Conservation (phyloP, 2,888 invertebrate genomes). For the Diachrysia chrysitis region DNA sequence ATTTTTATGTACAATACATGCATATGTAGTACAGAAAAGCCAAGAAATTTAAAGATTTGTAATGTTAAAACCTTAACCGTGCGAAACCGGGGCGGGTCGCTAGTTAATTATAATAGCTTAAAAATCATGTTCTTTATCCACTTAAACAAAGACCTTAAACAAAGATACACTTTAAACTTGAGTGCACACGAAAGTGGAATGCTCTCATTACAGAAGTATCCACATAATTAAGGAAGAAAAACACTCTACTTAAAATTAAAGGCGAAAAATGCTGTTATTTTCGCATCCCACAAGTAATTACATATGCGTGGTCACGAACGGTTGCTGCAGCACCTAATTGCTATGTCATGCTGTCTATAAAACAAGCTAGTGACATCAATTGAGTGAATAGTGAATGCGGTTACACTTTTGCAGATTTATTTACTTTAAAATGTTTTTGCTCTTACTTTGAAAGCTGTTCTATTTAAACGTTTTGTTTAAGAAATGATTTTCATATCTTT, state of each 20-base stretch:
- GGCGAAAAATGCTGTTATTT: slow-evolving; percentile 44
- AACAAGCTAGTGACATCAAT: slow-evolving; percentile 53
- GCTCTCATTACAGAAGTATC: neutral
- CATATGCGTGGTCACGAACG: slow-evolving; percentile 50
- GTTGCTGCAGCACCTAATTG: slow-evolving; percentile 51
- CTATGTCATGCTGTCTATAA: slow-evolving; percentile 57
- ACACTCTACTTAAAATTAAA: slow-evolving; percentile 14
- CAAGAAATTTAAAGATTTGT: too few relatives aligned
- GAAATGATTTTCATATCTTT: neutral
- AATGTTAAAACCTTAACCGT: too few relatives aligned
- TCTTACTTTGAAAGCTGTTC: neutral
- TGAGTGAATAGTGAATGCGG: slow-evolving; percentile 11
- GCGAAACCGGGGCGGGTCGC: too few relatives aligned
- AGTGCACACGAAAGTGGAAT: slow-evolving; percentile 1
- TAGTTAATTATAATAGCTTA: slow-evolving; percentile 3
- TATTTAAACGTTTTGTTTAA: neutral
- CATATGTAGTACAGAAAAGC: too few relatives aligned
- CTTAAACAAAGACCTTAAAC: slow-evolving; percentile 8
- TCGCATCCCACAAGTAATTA: slow-evolving; percentile 44
- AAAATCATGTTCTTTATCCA: slow-evolving; percentile 1
- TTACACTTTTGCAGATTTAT: slow-evolving; percentile 3
- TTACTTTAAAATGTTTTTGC: neutral
- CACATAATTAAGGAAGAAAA: slow-evolving; percentile 7
- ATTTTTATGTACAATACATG: too few relatives aligned
- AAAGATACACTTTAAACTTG: slow-evolving; percentile 1